Evolutionary conservation across 2,797 vertebrate species (phyloP).

Genomic region (Perodicticus potto): DNA sequence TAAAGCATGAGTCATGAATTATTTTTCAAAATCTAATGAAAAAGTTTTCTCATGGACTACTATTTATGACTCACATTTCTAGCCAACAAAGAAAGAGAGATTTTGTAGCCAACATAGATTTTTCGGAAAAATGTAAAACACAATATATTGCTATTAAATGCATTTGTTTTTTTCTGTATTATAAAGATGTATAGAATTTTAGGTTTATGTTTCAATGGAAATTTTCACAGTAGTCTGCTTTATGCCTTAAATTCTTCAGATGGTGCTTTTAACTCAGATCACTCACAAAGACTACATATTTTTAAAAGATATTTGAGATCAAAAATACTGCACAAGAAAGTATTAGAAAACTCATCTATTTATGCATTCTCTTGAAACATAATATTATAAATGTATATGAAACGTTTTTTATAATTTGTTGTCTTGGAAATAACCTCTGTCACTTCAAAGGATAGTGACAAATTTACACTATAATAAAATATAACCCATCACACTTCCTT

Average conservation of each 20-base stretch:
- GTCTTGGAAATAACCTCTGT: constrained; percentile 58
- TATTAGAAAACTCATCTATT: constrained; percentile 63
- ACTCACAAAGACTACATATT: constrained; percentile 66
- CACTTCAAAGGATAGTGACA: constrained; percentile 1
- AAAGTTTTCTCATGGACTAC: not conserved
- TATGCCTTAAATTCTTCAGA: constrained; percentile 73
- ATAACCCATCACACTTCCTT: constrained; percentile 43
- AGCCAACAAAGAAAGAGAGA: not conserved
- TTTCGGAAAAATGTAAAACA: not conserved
- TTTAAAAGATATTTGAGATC: constrained; percentile 72
- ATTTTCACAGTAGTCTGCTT: constrained; percentile 68
- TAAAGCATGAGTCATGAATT: not conserved
- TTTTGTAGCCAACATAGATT: not conserved
- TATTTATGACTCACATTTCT: not conserved
- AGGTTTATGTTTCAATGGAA: constrained; percentile 20
- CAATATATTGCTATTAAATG: not conserved
- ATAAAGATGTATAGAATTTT: not conserved
- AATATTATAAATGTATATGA: constrained; percentile 35
- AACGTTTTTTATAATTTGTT: not conserved
- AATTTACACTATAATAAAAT: constrained; percentile 52
- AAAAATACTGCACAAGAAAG: constrained; percentile 69
- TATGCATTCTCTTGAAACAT: not conserved
- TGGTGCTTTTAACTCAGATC: constrained; percentile 80
- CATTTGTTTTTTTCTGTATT: not conserved
- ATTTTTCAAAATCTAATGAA: not conserved